These are phyloP conservation scores for Atlantisia rogersi DNA, from an alignment of 2,113 vertebrate species.

Conservation along the genomic window DNA sequence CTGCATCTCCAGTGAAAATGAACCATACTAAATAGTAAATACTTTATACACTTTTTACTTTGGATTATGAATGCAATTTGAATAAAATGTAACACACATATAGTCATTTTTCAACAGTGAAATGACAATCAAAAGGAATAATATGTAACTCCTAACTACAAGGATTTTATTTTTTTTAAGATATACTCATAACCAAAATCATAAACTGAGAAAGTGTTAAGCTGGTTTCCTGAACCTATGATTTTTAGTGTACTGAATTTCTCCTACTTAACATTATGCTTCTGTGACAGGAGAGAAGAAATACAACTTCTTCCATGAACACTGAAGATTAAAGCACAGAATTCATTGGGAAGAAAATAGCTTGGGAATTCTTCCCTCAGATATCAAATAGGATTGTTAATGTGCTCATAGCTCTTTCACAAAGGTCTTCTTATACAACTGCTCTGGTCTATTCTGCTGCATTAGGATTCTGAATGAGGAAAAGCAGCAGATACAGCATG, in stretches of 20 bases:
- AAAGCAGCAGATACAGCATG: background rate
- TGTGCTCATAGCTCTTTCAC: background rate
- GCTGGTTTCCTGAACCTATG: background rate
- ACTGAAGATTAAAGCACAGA: background rate
- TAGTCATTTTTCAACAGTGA: background rate
- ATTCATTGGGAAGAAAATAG: background rate
- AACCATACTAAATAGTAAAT: conserved; percentile 6
- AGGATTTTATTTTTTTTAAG: background rate
- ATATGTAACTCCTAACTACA: background rate
- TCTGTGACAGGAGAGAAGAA: background rate
- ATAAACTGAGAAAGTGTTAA: background rate
- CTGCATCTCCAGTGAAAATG: background rate
- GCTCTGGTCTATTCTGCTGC: background rate
- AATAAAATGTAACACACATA: background rate
- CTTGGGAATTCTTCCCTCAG: background rate
- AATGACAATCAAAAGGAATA: background rate
- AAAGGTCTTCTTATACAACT: background rate
- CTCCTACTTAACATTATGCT: background rate
- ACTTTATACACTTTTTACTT: background rate
- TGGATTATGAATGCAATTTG: background rate
- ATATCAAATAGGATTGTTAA: background rate
- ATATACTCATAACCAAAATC: background rate
- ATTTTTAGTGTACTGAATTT: background rate
- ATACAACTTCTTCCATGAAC: background rate
- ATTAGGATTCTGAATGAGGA: background rate